Evolutionary conservation across 2,888 invertebrate genomes (phyloP).

Genomic region (Adelphocoris suturalis): DNA sequence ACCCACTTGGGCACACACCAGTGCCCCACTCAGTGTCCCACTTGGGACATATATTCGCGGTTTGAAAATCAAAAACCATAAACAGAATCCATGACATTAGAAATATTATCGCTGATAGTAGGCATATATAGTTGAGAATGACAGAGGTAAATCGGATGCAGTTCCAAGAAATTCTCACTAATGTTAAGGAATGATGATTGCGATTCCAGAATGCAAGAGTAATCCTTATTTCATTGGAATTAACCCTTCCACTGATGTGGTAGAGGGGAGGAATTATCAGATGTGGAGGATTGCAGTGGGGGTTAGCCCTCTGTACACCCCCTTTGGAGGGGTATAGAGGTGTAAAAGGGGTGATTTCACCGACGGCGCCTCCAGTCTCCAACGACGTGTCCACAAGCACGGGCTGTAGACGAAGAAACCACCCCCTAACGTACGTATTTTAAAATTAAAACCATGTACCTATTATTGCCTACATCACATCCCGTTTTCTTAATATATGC

Average conservation of each 20-base stretch:
- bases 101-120: too few relatives aligned
- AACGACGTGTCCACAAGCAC: constrained; percentile 27
- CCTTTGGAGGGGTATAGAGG: background rate
- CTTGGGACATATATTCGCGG: too few relatives aligned
- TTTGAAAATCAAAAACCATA: too few relatives aligned
- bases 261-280: background rate
- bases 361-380: background rate
- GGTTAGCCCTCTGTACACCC: background rate
- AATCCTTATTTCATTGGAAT: background rate
- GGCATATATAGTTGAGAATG: too few relatives aligned
- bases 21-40: too few relatives aligned
- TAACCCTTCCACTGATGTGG: constrained; percentile 18
- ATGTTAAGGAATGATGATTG: too few relatives aligned
- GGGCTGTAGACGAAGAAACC: constrained; percentile 29
- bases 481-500: too few relatives aligned
- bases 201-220: too few relatives aligned
- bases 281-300: background rate
- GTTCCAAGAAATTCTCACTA: too few relatives aligned
- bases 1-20: too few relatives aligned
- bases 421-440: constrained; percentile 4
- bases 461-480: background rate
- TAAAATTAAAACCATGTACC: background rate
- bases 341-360: constrained; percentile 25
- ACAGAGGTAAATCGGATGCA: too few relatives aligned
- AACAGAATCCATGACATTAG: too few relatives aligned